Evolutionary conservation across 2,888 invertebrate genomes (phyloP), one percentile per base, ranked within the genome.

Genomic region (Anaspis maculata): DNA sequence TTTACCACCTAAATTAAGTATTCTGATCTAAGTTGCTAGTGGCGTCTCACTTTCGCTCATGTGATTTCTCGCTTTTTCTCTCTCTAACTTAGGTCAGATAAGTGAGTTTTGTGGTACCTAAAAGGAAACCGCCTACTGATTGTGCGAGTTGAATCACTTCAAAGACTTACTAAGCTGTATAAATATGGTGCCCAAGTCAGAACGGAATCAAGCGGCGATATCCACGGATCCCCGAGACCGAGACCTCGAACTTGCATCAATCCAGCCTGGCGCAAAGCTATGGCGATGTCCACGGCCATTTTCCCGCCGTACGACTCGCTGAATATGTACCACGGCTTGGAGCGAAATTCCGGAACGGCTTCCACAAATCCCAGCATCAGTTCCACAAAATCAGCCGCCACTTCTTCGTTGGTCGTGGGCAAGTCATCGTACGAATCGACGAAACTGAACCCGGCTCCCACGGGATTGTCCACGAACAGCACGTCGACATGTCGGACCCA

Each of bases 251-350:
- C n/a, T n/a, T 4, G 13, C 12, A 27, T 2, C 15, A 11, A n/a
- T n/a, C n/a, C n/a, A n/a, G n/a, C 24, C 10, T 24, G 24, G 12
- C 10, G 10, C 10, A 24, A 4, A 5, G 11, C 24, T 4, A 68
- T 59, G n/a, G 81, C 85, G 60, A 90, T 88, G 50, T 86, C 86
- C 1, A 83, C 76, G 0, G 85, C 82, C 88, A 90, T 90, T 67
- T 91, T 91, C 1, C 90, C 91, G 11, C 91, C 91, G 59, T 91
- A 91, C 0, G 89, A 89, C 61, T 91, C 89, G 12, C 83, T 83
- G 53, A 85, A 83, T 39, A 91, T 83, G 57, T 89, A 90, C 21
- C 87, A 68, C 1, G 87, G 83, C 0, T 81, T 73, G n/a, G 65
- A 69, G 57, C 74, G 71, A 54, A 89, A 89, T 49, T 80, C 75